These are phyloP conservation scores for Anguilla anguilla DNA, from an alignment of 2,797 vertebrate genomes.

Conservation along the genomic window DNA sequence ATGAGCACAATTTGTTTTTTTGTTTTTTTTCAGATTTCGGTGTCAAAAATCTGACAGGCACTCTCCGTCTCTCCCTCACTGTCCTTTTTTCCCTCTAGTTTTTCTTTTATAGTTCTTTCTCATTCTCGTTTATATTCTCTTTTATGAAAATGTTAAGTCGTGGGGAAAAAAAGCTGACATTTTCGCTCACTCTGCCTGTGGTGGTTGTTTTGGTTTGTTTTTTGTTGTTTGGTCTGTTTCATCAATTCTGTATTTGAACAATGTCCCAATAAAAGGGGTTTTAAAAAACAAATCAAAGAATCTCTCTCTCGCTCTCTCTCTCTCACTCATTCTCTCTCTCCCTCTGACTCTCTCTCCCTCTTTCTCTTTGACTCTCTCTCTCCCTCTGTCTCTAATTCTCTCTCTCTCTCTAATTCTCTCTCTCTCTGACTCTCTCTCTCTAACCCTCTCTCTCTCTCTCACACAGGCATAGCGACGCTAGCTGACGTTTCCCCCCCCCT, in stretches of 20 bases:
- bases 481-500: neutral
- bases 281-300: no score
- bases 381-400: no score
- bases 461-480: neutral
- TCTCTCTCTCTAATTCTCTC: no score
- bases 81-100: neutral
- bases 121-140: neutral
- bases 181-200: neutral
- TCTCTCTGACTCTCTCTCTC: neutral
- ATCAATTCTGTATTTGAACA: no score
- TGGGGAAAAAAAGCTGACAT: neutral
- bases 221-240: no score
- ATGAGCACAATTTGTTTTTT: neutral
- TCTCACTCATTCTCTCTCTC: no score
- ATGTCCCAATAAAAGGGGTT: no score
- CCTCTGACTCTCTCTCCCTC: no score
- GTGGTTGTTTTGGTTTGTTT: no score
- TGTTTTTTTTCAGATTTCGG: neutral
- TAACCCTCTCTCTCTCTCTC: neutral
- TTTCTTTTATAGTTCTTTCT: conserved; percentile 30
- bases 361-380: no score
- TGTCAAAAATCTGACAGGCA: neutral
- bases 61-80: neutral
- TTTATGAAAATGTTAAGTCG: neutral
- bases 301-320: no score